Conservation (phyloP, 2,888 invertebrate species). For the Andrena praecox region DNA sequence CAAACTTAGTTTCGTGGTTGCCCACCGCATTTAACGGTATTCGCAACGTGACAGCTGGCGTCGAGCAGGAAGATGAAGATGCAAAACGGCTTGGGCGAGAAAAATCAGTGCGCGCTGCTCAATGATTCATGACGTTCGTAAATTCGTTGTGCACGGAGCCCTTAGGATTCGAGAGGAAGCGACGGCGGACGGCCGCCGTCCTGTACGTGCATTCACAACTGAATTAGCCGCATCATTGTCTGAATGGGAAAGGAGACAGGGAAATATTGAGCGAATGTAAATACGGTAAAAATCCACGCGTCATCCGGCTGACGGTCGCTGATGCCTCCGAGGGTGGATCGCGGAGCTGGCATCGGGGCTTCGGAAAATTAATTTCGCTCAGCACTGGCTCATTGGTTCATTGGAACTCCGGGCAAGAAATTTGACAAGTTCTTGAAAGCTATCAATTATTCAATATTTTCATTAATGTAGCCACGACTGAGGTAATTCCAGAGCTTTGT, state of each 20-base stretch:
- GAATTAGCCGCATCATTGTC: slow-evolving; percentile 72
- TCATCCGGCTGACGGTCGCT: slow-evolving; percentile 63
- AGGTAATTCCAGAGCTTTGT: too few relatives aligned
- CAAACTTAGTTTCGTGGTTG: too few relatives aligned
- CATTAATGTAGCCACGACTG: too few relatives aligned
- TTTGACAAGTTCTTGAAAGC: background rate
- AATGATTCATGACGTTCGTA: slow-evolving; percentile 38
- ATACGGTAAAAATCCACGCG: slow-evolving; percentile 65
- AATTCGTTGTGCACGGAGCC: slow-evolving; percentile 27
- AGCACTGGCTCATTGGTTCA: too few relatives aligned
- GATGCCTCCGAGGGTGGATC: slow-evolving; percentile 36
- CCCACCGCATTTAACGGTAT: background rate
- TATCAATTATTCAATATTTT: background rate
- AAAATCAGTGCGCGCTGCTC: slow-evolving; percentile 43
- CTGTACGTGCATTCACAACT: slow-evolving; percentile 69
- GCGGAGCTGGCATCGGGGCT: background rate
- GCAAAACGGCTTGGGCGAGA: background rate
- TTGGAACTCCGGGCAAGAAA: too few relatives aligned
- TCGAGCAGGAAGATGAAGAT: background rate
- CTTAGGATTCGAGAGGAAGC: slow-evolving; percentile 68
- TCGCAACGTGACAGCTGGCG: background rate
- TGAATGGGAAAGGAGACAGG: slow-evolving; percentile 44
- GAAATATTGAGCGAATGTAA: slow-evolving; percentile 65
- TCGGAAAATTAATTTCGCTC: background rate
- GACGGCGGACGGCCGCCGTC: slow-evolving; percentile 39